Evolutionary conservation across 2,113 vertebrate genomes (phyloP), one percentile per base, ranked within the genome.

Genomic region (Hippocampus barbouri): DNA sequence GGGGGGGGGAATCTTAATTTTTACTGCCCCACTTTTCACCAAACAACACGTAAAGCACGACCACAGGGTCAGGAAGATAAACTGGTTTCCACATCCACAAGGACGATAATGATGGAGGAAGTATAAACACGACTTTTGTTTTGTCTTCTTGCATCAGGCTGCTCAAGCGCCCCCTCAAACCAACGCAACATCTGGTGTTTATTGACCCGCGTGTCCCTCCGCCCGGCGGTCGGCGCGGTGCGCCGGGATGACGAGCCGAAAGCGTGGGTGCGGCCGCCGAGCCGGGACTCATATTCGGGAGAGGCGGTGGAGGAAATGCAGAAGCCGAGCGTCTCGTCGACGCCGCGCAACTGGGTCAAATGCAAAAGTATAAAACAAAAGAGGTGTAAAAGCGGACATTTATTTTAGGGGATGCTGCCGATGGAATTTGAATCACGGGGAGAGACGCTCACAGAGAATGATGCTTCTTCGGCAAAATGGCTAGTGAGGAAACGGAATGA

Each of bases 141-240:
- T 78, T 49, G 14, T 27, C 47, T 57, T 53, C 9, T 59, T 78
- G 51, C 60, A 47, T 77, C 70, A 70, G 49, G 11, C 1, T 5
- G 8, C 60, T 62, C 60, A 15, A 51, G 49, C 18, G 49, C 18
- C 49, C 49, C 23, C 21, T 23, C 1, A 74, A 86, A 78, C 70
- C 80, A 59, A 79, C 40, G 45, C 72, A 86, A 83, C 89, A 90
- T 89, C 86, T 89, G 89, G 78, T 80, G 84, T 84, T 88, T 75
- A 87, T 85, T 79, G 85, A 84, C 77, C 77, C 71, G 6, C 59
- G 8, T 0, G 53, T n/a, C 21, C n/a, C 21, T n/a, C 21, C 53
- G n/a, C 20, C 51, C 51, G 7, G 20, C 20, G 20, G 51, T 47
- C 47, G 70, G 70, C 72, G 81, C 68, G 84, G 84, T 80, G 75